phyloP scores from a whole-genome alignment of 2,797 vertebrate species.

The Takifugu rubripes region DNA sequence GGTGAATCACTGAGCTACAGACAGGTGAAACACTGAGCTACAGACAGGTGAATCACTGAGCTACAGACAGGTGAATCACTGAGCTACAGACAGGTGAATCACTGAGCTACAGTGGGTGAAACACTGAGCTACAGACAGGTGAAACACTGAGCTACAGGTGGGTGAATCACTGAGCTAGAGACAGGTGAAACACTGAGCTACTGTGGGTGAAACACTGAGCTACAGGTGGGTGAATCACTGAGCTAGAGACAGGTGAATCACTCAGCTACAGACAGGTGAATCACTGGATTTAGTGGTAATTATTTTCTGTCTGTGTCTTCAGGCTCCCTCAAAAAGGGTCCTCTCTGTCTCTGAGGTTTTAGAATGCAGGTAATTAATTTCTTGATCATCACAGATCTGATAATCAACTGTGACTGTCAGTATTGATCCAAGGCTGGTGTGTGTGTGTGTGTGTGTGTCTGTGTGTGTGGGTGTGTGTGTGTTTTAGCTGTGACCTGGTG shows the following conservation, averaged over 20 bases:
- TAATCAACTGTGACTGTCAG: not conserved
- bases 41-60: not conserved
- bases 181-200: too few species aligned
- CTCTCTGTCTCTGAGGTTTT: conserved; percentile 48
- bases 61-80: too few species aligned
- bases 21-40: conserved; percentile 33
- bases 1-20: too few species aligned
- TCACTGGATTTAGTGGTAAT: not conserved
- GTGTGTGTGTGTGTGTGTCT: conserved; percentile 5
- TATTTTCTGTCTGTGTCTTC: conserved; percentile 7
- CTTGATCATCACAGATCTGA: not conserved
- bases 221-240: too few species aligned
- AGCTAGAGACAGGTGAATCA: conserved; percentile 24
- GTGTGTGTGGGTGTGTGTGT: conserved; percentile 34
- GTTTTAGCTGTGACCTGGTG: conserved; percentile 46
- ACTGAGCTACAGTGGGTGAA: too few species aligned
- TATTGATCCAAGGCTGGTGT: not conserved
- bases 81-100: too few species aligned
- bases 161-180: too few species aligned
- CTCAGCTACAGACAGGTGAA: conserved; percentile 3
- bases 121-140: too few species aligned
- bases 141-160: too few species aligned
- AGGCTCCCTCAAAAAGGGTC: conserved; percentile 17
- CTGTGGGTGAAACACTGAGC: too few species aligned
- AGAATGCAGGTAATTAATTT: conserved; percentile 45